Percentiles rank a stretch among this genome's conserved stretches.
These are phyloP conservation scores for Grallaria varia DNA, from an alignment of 2,113 vertebrate species.

Conservation along the genomic window DNA sequence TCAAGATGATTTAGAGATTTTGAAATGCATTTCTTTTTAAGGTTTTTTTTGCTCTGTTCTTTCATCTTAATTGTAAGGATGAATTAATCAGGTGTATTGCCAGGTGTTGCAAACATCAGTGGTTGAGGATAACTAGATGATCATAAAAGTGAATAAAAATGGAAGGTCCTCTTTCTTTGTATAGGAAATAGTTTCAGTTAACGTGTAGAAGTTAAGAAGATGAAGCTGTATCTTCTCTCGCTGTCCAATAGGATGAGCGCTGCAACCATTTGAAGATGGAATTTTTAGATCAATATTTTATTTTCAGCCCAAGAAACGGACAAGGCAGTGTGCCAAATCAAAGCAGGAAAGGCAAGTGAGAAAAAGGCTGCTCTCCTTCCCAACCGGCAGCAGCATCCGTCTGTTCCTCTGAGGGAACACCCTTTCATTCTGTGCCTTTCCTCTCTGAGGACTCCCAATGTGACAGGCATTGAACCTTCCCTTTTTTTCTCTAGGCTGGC, in stretches of 20 bases:
- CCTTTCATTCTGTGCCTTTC: slow-evolving; percentile 2
- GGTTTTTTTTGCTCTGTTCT: not conserved
- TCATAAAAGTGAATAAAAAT: not conserved
- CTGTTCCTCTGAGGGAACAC: not conserved
- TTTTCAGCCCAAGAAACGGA: slow-evolving; percentile 14
- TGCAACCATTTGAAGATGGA: not conserved
- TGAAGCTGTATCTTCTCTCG: not conserved
- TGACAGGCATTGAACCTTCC: not conserved
- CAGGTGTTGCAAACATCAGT: not conserved
- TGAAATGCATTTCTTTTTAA: not conserved
- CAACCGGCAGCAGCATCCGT: not conserved
- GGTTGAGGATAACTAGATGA: not conserved
- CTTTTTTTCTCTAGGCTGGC: not conserved
- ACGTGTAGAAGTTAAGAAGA: not conserved
- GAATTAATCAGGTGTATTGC: not conserved
- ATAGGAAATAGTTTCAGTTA: not conserved
- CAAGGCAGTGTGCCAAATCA: slow-evolving; percentile 8
- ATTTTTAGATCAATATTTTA: slow-evolving; percentile 34
- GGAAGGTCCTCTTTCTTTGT: not conserved
- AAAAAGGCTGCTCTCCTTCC: not conserved
- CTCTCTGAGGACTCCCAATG: not conserved
- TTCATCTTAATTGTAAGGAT: not conserved
- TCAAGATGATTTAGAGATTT: not conserved
- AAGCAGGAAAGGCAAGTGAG: not conserved
- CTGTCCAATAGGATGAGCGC: not conserved